Evolutionary conservation across 2,797 vertebrate genomes (phyloP).

Genomic region (Ciconia nigra): DNA sequence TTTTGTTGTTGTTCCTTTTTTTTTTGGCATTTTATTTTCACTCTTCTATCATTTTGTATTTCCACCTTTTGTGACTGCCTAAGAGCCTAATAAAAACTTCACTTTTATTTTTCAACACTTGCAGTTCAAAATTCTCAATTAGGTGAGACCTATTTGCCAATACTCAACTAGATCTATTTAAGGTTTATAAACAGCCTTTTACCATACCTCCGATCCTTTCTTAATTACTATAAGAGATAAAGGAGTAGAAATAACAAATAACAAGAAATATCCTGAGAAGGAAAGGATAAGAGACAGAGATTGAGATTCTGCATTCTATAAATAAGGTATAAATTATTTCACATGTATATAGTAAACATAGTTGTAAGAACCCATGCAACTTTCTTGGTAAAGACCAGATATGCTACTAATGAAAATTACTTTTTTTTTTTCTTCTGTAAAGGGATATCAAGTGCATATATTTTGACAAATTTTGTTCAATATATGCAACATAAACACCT

Average conservation of each 20-base stretch:
- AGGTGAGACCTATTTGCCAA: accelerated
- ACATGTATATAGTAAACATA: not conserved
- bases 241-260: not conserved
- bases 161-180: not conserved
- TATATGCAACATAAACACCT: not conserved
- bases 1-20: not conserved
- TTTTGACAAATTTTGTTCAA: not conserved
- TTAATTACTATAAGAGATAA: not conserved
- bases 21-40: not conserved
- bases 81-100: not conserved
- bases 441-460: not conserved
- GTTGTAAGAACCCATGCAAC: accelerated
- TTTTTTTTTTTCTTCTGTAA: not conserved
- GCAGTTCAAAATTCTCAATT: not conserved
- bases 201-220: accelerated
- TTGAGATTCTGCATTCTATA: not conserved
- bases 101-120: not conserved
- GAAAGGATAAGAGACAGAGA: not conserved
- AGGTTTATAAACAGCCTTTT: not conserved
- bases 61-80: not conserved
- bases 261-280: not conserved
- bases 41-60: not conserved
- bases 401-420: not conserved
- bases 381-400: not conserved
- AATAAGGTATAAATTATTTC: not conserved